These are phyloP conservation scores for Yponomeuta sedellus DNA, from an alignment of 2,888 invertebrate genomes.

Conservation along the genomic window DNA sequence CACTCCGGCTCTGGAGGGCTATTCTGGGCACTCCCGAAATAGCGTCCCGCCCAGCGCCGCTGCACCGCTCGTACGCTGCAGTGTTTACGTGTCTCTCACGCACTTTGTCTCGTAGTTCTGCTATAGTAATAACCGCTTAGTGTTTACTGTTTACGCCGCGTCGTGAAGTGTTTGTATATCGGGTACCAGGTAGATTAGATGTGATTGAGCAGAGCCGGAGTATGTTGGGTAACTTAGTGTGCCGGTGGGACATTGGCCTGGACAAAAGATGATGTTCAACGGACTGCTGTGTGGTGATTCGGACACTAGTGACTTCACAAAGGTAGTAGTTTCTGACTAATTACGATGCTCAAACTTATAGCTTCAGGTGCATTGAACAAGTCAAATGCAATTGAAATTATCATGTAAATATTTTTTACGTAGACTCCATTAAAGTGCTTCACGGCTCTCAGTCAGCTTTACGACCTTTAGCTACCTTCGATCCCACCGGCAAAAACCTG, in stretches of 20 bases:
- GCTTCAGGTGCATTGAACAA: too few relatives aligned
- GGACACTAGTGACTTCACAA: conserved; percentile 59
- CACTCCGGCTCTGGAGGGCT: background rate
- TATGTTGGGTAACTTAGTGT: background rate
- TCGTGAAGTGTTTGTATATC: conserved; percentile 18
- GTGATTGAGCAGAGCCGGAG: background rate
- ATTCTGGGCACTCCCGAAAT: conserved; percentile 8
- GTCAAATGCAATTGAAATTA: too few relatives aligned
- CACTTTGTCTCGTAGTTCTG: background rate
- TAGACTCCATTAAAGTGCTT: too few relatives aligned
- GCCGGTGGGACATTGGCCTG: conserved; percentile 4
- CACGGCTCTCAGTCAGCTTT: too few relatives aligned
- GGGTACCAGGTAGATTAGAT: background rate
- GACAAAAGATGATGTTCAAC: conserved; percentile 58
- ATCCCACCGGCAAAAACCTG: too few relatives aligned
- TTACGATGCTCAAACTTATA: too few relatives aligned
- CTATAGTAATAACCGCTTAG: background rate
- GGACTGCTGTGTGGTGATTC: conserved; percentile 60
- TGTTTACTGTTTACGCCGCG: conserved; percentile 2
- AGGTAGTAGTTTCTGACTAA: conserved; percentile 39
- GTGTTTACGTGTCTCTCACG: conserved; percentile 4
- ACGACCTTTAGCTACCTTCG: too few relatives aligned
- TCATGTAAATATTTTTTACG: too few relatives aligned
- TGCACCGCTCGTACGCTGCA: background rate
- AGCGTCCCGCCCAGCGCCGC: background rate